A percentile compares a stretch with the other conserved stretches of the same genome.
phyloP scores from a whole-genome alignment of 2,888 invertebrate genomes.

The Temnothorax ravouxi region DNA sequence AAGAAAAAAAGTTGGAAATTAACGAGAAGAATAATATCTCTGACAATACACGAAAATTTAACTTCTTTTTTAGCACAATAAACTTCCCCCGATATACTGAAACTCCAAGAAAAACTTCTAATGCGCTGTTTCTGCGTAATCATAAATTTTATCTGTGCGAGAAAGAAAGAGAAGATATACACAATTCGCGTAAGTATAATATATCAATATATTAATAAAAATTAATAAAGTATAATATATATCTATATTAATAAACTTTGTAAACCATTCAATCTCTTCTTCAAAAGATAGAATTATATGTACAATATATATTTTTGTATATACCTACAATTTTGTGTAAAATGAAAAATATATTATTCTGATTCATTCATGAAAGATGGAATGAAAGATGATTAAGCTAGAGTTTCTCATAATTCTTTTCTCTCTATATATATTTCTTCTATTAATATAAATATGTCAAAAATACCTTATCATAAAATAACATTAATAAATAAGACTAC shows the following conservation, averaged over 20 bases:
- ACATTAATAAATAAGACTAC: background rate
- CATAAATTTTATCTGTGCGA: background rate
- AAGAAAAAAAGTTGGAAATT: background rate
- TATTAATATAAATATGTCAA: background rate
- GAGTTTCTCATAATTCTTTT: background rate
- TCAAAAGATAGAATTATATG: background rate
- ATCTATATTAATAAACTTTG: too few relatives aligned
- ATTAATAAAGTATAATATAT: too few relatives aligned
- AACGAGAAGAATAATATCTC: background rate
- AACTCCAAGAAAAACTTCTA: background rate
- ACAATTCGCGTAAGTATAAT: too few relatives aligned
- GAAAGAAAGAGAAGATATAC: too few relatives aligned
- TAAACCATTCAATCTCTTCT: background rate
- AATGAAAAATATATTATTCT: slow-evolving; percentile 6
- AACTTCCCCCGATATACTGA: background rate
- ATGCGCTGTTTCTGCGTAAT: background rate
- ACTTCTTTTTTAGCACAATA: background rate
- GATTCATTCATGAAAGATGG: background rate
- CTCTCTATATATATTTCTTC: background rate
- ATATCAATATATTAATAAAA: too few relatives aligned
- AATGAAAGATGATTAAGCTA: background rate
- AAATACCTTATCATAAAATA: background rate
- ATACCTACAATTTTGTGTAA: background rate
- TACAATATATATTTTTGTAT: background rate
- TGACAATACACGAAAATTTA: background rate